Conservation (phyloP, 1,140 invertebrate species). For the Camponotus pennsylvanicus region DNA sequence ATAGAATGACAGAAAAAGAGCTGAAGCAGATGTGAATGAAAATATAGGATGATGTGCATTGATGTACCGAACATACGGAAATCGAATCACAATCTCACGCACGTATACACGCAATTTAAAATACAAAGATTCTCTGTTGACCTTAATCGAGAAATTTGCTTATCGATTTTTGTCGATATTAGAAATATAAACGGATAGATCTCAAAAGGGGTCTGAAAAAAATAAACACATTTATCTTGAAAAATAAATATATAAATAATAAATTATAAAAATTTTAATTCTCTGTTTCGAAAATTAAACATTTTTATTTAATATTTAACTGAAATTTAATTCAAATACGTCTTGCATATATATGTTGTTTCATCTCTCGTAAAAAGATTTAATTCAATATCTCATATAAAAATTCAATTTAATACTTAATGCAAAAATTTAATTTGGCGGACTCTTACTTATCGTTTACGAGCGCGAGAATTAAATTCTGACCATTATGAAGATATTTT, state of each 20-base stretch:
- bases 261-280: neutral
- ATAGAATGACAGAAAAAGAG: neutral
- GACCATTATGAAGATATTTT: slow-evolving; percentile 12
- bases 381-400: neutral
- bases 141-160: slow-evolving; percentile 10
- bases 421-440: neutral
- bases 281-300: neutral
- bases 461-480: slow-evolving; percentile 17
- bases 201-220: neutral
- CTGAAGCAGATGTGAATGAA: neutral
- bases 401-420: slow-evolving; percentile 4
- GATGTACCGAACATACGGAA: neutral
- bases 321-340: neutral
- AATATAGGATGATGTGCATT: neutral
- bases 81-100: slow-evolving; percentile 43
- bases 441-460: slow-evolving; percentile 11
- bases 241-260: no score
- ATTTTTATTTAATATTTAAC: slow-evolving; percentile 1
- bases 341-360: neutral
- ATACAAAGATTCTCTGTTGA: neutral
- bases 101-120: slow-evolving; percentile 9
- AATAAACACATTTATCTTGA: neutral
- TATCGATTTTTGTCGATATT: neutral
- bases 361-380: neutral
- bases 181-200: neutral